Percentiles rank a stretch among this genome's conserved stretches.
Conservation (phyloP, 2,888 invertebrate genomes). For the Osmoderma eremita region DNA sequence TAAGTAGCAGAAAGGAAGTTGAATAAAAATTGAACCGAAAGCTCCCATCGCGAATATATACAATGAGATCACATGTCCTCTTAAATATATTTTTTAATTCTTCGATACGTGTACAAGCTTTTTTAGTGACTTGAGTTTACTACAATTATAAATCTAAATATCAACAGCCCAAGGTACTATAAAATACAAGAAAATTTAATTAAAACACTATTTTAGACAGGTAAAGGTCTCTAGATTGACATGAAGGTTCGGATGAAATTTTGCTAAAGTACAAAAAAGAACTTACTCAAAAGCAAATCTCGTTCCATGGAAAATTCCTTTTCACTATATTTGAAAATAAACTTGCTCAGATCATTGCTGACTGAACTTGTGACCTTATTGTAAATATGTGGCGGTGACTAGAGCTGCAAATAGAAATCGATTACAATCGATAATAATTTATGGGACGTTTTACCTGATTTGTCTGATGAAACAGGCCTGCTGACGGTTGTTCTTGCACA, state of each 20-base stretch:
- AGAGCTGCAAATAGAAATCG: slow-evolving; percentile 37
- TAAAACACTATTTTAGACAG: no score
- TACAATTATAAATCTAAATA: no score
- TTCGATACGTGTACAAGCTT: background rate
- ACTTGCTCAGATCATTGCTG: slow-evolving; percentile 33
- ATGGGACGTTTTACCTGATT: slow-evolving; percentile 36
- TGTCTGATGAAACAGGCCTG: slow-evolving; percentile 34
- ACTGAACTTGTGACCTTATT: slow-evolving; percentile 37
- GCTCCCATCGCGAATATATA: slow-evolving; percentile 28
- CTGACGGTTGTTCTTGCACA: slow-evolving; percentile 32
- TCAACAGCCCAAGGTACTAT: no score
- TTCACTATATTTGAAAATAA: slow-evolving; percentile 35
- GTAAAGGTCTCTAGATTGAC: no score
- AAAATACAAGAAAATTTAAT: no score
- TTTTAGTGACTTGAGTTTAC: no score
- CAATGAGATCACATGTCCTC: slow-evolving; percentile 37
- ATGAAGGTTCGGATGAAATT: slow-evolving; percentile 15
- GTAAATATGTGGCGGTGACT: slow-evolving; percentile 38
- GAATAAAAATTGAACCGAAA: background rate
- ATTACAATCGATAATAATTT: slow-evolving; percentile 37
- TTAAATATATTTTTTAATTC: background rate
- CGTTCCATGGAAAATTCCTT: slow-evolving; percentile 35
- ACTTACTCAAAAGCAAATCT: slow-evolving; percentile 35
- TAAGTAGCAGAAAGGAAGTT: no score
- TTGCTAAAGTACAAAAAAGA: slow-evolving; percentile 36